Base-by-base conservation (phyloP, 2,797 vertebrate species). In the Microctenopoma steveboyesi region DNA sequence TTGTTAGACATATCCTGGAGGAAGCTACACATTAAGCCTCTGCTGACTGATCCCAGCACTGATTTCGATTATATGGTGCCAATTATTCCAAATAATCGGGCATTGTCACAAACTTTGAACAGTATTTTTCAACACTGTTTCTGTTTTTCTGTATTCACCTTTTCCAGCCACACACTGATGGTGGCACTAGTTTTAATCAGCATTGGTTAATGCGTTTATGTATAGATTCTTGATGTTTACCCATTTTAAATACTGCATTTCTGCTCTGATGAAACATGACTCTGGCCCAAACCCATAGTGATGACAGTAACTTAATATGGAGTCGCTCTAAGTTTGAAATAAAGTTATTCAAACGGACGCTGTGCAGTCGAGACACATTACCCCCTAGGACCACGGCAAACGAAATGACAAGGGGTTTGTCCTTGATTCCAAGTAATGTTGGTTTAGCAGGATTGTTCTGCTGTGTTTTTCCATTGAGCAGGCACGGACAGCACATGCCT, bases 401-500 rank as follows among this genome's bases (percentile, higher is more conserved):
- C 16, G 8, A 45, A n/a, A 65, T 39, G 5, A 18, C 15, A 5
- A 7, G 7, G 10, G 42, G 45, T 55, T 68, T 1, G n/a, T 39
- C 58, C 50, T 64, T 65, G 53, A 46, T 60, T 55, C 8, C 43
- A 33, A 12, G 18, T 62, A 55, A 68, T 11, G 18, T 79, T 53
- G 47, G 56, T 64, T 56, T 57, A 30, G 48, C 40, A 55, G 15
- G 54, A 69, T 25, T 84, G 22, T 22, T 78, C 55, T 62, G 60
- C 71, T 48, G 55, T 61, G 68, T 76, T 85, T 88, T 72, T 69
- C 72, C 56, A 52, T 63, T 18, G 69, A 84, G 45, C 77, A 81
- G 83, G 67, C 64, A 40, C 69, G 76, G 73, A 79, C 72, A 73
- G 69, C 79, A 82, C 88, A 84, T 78, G 87, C 79, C 77, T 83